Evolutionary conservation across 53 echinoderm and acorn worm species (phyloP).

Genomic region (Apostichopus leukothele): DNA sequence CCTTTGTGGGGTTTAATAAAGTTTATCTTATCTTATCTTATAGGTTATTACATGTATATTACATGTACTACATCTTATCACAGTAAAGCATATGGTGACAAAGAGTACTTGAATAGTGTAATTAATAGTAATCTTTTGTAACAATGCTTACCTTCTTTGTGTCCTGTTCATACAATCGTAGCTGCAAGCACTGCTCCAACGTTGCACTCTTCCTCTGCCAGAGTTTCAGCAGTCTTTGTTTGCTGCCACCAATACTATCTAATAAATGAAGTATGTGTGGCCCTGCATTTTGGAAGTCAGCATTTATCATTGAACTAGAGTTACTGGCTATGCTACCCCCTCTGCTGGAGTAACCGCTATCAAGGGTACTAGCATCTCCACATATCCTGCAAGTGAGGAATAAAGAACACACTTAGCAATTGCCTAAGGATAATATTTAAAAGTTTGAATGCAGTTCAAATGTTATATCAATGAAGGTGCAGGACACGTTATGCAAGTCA

Average conservation of each 20-base stretch:
- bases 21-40: too few relatives aligned
- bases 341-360: slow-evolving; percentile 88
- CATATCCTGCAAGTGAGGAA: slow-evolving; percentile 63
- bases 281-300: slow-evolving; percentile 88
- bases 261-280: slow-evolving; percentile 87
- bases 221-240: slow-evolving; percentile 84
- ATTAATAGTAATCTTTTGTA: too few relatives aligned
- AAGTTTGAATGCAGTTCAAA: too few relatives aligned
- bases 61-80: too few relatives aligned
- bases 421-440: not conserved
- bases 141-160: slow-evolving; percentile 72
- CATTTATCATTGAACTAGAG: slow-evolving; percentile 73
- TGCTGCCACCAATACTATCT: slow-evolving; percentile 78
- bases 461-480: too few relatives aligned
- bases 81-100: too few relatives aligned
- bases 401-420: not conserved
- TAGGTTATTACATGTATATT: too few relatives aligned
- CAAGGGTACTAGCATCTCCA: slow-evolving; percentile 77
- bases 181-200: slow-evolving; percentile 89
- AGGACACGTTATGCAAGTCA: too few relatives aligned
- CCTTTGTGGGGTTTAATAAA: too few relatives aligned
- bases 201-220: slow-evolving; percentile 89
- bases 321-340: slow-evolving; percentile 89
- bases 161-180: slow-evolving; percentile 91
- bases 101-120: too few relatives aligned